Conservation (phyloP, 2,113 vertebrate species). For the Danionella cerebrum region DNA sequence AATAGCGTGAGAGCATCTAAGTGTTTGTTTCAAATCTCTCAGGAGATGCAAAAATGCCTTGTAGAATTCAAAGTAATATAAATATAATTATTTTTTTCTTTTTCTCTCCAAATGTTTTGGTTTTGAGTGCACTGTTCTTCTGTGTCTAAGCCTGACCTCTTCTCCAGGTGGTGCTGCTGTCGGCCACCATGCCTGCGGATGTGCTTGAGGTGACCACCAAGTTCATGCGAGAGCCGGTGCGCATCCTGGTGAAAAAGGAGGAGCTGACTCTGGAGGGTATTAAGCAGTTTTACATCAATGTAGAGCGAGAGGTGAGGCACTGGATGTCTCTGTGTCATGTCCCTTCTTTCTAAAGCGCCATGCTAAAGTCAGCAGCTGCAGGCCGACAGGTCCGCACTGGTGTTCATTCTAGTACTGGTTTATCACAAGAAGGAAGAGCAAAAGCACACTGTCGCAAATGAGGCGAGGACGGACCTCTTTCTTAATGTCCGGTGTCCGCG, state of each 20-base stretch:
- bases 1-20: no score
- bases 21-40: no score
- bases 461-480: constrained; percentile 65
- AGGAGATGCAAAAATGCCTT: no score
- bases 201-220: constrained; percentile 98
- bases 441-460: constrained; percentile 54
- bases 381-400: constrained; percentile 47
- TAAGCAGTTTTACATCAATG: constrained; percentile 98
- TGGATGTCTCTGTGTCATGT: background rate
- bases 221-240: constrained; percentile 95
- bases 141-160: no score
- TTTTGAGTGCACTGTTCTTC: no score
- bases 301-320: constrained; percentile 85
- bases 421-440: constrained; percentile 60
- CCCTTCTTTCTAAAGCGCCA: constrained; percentile 64
- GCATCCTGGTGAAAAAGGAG: constrained; percentile 96
- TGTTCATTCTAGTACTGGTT: constrained; percentile 62
- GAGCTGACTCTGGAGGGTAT: constrained; percentile 98
- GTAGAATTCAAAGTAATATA: no score
- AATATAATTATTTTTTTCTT: no score
- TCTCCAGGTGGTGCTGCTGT: constrained; percentile 87
- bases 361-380: constrained; percentile 60
- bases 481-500: constrained; percentile 66
- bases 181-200: constrained; percentile 96
- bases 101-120: background rate